phyloP scores from a whole-genome alignment of 2,113 vertebrate genomes.

The Lepus americanus region DNA sequence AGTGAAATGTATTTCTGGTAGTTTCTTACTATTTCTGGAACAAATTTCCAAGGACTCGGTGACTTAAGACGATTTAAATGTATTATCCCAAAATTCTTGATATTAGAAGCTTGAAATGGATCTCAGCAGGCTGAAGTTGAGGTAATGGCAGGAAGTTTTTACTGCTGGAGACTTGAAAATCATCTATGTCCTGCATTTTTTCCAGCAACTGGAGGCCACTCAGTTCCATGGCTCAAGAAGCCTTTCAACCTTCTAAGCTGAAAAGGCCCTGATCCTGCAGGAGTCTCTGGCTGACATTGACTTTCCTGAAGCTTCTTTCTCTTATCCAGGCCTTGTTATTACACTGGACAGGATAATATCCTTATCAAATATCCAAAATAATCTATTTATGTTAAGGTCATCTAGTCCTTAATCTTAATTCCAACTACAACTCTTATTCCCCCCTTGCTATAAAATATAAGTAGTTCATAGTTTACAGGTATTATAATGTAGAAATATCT shows the following conservation, averaged over 20 bases:
- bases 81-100: not conserved
- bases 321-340: not conserved
- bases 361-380: not conserved
- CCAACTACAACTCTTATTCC: not conserved
- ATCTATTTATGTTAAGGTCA: conserved; percentile 22
- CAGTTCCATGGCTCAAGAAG: not conserved
- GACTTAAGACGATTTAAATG: not conserved
- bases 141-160: not conserved
- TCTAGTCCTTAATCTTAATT: conserved; percentile 41
- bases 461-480: not conserved
- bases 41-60: not conserved
- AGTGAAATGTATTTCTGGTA: not conserved
- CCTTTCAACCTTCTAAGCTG: not conserved
- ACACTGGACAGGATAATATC: not conserved
- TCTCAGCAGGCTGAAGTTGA: not conserved
- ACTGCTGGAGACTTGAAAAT: not conserved
- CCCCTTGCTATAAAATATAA: not conserved
- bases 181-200: not conserved
- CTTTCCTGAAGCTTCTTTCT: not conserved
- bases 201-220: not conserved
- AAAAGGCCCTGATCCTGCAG: not conserved
- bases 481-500: not conserved
- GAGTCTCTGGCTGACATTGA: not conserved
- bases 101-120: not conserved
- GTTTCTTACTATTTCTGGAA: not conserved